Evolutionary conservation across 2,888 invertebrate species (phyloP), one percentile per base, ranked within the genome.

Genomic region (Daptonema setosum): DNA sequence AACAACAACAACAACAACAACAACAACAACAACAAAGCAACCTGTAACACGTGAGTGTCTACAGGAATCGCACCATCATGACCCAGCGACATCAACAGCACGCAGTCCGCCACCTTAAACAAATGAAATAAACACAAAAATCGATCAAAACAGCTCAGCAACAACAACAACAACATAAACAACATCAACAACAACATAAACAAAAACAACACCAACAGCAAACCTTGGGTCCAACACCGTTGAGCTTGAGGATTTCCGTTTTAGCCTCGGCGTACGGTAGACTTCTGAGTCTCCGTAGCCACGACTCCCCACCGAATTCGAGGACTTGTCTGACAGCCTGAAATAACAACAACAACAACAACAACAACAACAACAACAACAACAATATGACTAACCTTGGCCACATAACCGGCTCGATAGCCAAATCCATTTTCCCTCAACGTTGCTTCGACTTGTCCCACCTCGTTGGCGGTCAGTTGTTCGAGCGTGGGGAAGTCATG

Each of bases 11-110:
- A 22, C 56, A 63, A 52, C 45, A 57, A 47, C 8, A 64, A 62
- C 45, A 59, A 41, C 56, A 68, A 68, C 26, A 28, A n/a, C 17
- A 50, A 25, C 14, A 52, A 55, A 11, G 88, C 88, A 62, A 95
- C 82, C 75, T 90, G 85, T 72, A 83, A 86, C 28, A 97, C 85
- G 68, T 97, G 95, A 0, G 91, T 91, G 72, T 97, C 95, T 0
- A 95, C 83, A 1, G 95, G 95, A 56, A 97, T 80, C 0, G 90
- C 82, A 64, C 83, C 80, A 54, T 85, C 72, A 69, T 93, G 86
- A 57, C 83, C 82, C 54, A 97, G 71, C 0, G 91, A 88, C 93
- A 97, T 95, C 25, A 97, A 77, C 69, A 87, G 88, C 64, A 97
- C 84, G 72, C 95, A 97, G 73, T 97, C 95, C 0, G 95, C 90